phyloP scores from a whole-genome alignment of 1,140 invertebrate species.

The Halictus rubicundus region DNA sequence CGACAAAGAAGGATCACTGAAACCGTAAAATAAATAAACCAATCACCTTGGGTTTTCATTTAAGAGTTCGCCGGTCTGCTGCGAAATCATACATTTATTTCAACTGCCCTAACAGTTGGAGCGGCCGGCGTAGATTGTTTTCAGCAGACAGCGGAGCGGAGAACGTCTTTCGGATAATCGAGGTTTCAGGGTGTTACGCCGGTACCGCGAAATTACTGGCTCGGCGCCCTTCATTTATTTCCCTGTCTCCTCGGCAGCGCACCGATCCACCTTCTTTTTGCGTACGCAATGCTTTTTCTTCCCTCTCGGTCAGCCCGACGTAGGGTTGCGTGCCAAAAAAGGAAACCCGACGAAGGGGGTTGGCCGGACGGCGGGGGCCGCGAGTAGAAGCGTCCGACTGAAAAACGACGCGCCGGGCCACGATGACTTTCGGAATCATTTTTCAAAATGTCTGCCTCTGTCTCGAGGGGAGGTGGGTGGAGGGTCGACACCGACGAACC shows the following conservation, averaged over 20 bases:
- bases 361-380: no score
- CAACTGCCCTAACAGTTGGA: no score
- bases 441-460: slow-evolving; percentile 78
- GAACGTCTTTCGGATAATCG: not conserved
- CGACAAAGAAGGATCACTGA: no score
- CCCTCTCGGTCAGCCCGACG: slow-evolving; percentile 23
- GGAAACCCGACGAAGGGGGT: not conserved
- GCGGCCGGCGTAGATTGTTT: no score
- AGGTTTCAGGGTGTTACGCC: not conserved
- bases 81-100: no score
- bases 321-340: slow-evolving; percentile 36
- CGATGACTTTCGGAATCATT: slow-evolving; percentile 78
- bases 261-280: slow-evolving; percentile 57
- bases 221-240: slow-evolving; percentile 53
- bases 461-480: slow-evolving; percentile 52
- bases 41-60: no score
- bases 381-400: slow-evolving; percentile 34
- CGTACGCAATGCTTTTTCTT: slow-evolving; percentile 54
- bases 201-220: slow-evolving; percentile 42
- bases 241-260: slow-evolving; percentile 44
- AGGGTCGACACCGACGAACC: slow-evolving; percentile 43
- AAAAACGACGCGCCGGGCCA: slow-evolving; percentile 57
- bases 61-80: no score
- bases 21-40: no score
- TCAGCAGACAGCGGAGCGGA: no score